Percentiles rank a stretch among this genome's conserved stretches.
Conservation (phyloP, 2,888 invertebrate genomes). For the Macaria liturata region DNA sequence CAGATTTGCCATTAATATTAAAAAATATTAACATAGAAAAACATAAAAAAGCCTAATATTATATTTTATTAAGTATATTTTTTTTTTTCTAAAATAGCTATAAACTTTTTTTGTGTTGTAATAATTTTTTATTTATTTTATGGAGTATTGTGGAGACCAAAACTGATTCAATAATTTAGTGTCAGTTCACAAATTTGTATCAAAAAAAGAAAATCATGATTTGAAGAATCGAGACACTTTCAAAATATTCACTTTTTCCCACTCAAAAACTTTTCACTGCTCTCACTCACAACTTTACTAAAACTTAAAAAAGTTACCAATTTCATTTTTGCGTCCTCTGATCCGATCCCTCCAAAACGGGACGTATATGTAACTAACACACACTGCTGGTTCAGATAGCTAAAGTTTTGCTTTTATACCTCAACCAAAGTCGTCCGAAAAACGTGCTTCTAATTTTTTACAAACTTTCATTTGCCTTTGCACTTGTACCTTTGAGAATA, state of each 20-base stretch:
- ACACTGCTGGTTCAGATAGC: constrained; percentile 56
- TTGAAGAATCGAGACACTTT: background rate
- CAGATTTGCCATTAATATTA: too few species aligned
- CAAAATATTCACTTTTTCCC: background rate
- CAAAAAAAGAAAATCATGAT: too few species aligned
- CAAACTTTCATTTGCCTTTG: constrained; percentile 42
- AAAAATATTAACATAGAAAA: too few species aligned
- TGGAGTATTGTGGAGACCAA: too few species aligned
- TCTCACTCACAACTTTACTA: constrained; percentile 10
- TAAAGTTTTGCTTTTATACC: constrained; percentile 71
- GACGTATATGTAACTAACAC: constrained; percentile 57
- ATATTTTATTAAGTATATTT: too few species aligned
- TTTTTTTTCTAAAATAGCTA: too few species aligned
- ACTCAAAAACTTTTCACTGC: background rate
- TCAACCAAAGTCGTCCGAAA: constrained; percentile 67
- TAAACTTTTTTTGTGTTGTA: too few species aligned
- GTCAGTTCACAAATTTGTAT: too few species aligned
- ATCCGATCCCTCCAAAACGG: constrained; percentile 35
- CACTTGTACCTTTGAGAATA: constrained; percentile 3
- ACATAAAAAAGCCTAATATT: too few species aligned
- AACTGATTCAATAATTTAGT: too few species aligned
- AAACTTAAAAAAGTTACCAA: constrained; percentile 34
- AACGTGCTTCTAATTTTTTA: constrained; percentile 59
- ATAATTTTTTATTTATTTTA: too few species aligned
- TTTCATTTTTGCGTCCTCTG: constrained; percentile 44